These are phyloP conservation scores for Ptychobarbus kaznakovi DNA, from an alignment of 2,797 vertebrate genomes.

Conservation along the genomic window DNA sequence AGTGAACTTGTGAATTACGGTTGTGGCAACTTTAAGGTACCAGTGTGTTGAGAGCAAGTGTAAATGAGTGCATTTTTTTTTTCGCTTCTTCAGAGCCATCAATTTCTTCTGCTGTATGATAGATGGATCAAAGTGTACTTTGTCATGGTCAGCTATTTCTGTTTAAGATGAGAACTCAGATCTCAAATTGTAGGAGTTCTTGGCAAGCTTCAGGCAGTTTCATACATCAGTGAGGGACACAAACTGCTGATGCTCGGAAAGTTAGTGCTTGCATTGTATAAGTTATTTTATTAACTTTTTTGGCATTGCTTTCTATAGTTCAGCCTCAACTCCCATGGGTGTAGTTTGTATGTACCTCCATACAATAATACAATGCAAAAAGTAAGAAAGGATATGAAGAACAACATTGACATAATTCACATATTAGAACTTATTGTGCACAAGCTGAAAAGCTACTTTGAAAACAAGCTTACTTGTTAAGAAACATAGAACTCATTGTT, in stretches of 20 bases:
- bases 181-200: background rate
- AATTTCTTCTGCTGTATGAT: background rate
- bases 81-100: background rate
- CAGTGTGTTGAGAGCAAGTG: background rate
- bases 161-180: constrained; percentile 40
- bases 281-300: constrained; percentile 1
- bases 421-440: constrained; percentile 42
- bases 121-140: background rate
- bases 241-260: constrained; percentile 21
- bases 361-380: constrained; percentile 22
- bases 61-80: too few relatives aligned
- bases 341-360: background rate
- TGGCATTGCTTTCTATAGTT: constrained; percentile 6
- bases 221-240: background rate
- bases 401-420: background rate
- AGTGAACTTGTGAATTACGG: background rate
- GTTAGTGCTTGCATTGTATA: background rate
- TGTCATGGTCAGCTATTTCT: constrained; percentile 58
- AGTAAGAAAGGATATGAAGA: constrained; percentile 17
- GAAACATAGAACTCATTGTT: constrained; percentile 56
- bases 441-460: constrained; percentile 27
- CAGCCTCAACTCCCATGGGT: background rate
- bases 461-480: constrained; percentile 58
- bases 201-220: background rate
- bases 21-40: background rate